Evolutionary conservation across 30 jellyfish, hydroid and myxozoan genomes (phyloP), one percentile per base, ranked within the genome.

Genomic region (Rhopilema esculentum): DNA sequence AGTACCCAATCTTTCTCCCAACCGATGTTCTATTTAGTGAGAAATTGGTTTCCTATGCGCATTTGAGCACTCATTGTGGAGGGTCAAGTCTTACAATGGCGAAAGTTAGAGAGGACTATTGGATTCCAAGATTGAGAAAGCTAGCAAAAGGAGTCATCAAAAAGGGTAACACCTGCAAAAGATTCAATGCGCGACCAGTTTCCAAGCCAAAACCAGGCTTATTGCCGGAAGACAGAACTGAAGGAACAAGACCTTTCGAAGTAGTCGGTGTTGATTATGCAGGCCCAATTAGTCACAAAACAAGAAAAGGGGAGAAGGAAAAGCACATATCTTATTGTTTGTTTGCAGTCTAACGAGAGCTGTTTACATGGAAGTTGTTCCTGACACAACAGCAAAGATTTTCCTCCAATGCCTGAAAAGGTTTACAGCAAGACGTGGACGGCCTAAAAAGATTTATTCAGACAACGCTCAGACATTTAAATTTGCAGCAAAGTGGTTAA

Each of bases 281-380:
- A 19, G 97, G 86, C 57, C 93, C 93, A 27, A 40, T 89, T 79
- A 51, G 21, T 17, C 32, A 21, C 90, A 80, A 27, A 67, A 1
- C 81, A 49, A 62, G 81, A 28, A 22, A 57, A 69, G 82, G 18
- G 25, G 63, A 28, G 84, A 79, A 72, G 77, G 85, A 18, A 89
- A 89, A 29, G 92, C 97, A 29, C 49, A 89, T 24, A 71, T 79
- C 69, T 73, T 70, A 15, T 77, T 79, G 22, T 68, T 68, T 32
- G 66, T 92, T 17, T 52, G 97, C 66, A 89, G 97, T 69, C 80
- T 89, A 53, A 75, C 86, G 16, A 80, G 96, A 88, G 96, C 91
- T 1, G 78, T 88, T 25, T 30, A 78, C 75, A 22, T 87, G 26
- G 96, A 79, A 50, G 76, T 89, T 26, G 57, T 73, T 23, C 61